These are phyloP conservation scores for Darevskia mixta DNA, from an alignment of 2,797 vertebrate species.

Conservation along the genomic window DNA sequence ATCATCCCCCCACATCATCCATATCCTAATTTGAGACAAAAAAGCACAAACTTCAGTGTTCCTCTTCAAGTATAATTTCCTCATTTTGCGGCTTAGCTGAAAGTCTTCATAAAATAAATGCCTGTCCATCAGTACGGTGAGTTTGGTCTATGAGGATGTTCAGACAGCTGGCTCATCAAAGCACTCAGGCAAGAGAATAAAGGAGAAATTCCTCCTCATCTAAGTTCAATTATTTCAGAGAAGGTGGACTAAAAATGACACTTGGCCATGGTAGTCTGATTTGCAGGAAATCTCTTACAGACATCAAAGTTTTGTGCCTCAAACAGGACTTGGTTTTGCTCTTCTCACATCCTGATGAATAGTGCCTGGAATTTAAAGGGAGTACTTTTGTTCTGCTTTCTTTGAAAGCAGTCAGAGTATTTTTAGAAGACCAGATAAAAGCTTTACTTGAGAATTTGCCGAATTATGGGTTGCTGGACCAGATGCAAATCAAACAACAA, in stretches of 20 bases:
- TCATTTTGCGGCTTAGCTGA: constrained; percentile 2
- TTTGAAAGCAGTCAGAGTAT: constrained; percentile 34
- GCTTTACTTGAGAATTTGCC: constrained; percentile 22
- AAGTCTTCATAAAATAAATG: constrained; percentile 11
- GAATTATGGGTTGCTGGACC: neutral
- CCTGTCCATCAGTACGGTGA: constrained; percentile 3
- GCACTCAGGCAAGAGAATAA: constrained; percentile 47
- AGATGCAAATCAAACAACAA: constrained; percentile 2
- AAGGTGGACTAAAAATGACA: constrained; percentile 45
- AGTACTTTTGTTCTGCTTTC: constrained; percentile 45
- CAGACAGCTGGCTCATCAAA: neutral
- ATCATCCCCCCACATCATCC: neutral
- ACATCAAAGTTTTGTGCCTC: constrained; percentile 60
- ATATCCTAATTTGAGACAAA: neutral
- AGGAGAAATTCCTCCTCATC: constrained; percentile 54
- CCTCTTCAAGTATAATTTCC: neutral
- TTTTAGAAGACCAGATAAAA: constrained; percentile 62
- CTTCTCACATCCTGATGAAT: constrained; percentile 53
- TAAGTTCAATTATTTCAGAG: constrained; percentile 63
- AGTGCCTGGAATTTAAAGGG: constrained; percentile 54
- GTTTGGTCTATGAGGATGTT: constrained; percentile 24
- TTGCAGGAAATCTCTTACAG: constrained; percentile 57
- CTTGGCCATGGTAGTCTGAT: constrained; percentile 38
- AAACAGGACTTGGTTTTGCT: constrained; percentile 49
- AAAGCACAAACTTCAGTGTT: neutral